Percentiles rank a stretch among this genome's conserved stretches.
These are phyloP conservation scores for Bombycilla garrulus DNA, from an alignment of 2,113 vertebrate genomes.

Conservation along the genomic window DNA sequence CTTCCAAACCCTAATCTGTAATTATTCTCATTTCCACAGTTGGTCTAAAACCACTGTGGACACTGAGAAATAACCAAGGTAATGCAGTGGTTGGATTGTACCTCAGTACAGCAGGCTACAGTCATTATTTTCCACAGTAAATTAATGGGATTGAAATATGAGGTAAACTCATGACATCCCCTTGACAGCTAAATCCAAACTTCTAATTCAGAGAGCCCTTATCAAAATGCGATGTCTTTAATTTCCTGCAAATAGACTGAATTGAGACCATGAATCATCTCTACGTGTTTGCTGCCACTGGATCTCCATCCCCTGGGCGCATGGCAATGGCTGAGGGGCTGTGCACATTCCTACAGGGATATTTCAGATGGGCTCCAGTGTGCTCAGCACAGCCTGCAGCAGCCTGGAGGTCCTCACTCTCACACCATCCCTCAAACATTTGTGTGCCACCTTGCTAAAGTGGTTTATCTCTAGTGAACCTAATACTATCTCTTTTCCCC, in stretches of 20 bases:
- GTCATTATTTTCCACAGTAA: neutral
- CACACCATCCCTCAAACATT: neutral
- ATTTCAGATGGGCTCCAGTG: neutral
- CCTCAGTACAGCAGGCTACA: neutral
- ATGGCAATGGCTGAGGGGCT: neutral
- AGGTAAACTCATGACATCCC: neutral
- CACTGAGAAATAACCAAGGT: neutral
- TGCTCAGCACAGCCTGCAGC: neutral
- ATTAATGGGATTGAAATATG: neutral
- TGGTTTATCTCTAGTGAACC: neutral
- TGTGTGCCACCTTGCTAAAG: neutral
- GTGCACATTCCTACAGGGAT: rapidly evolving
- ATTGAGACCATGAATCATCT: neutral
- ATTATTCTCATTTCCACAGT: neutral
- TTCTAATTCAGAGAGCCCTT: neutral
- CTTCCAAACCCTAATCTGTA: neutral
- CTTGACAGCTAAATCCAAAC: neutral
- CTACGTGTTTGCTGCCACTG: neutral
- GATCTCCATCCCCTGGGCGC: neutral
- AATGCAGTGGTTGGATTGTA: neutral
- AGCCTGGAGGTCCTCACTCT: neutral
- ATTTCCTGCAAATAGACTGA: neutral
- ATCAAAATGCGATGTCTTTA: neutral
- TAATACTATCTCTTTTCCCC: neutral
- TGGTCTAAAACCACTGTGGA: neutral